Evolutionary conservation across 2,113 vertebrate species (phyloP), one percentile per base, ranked within the genome.

Genomic region (Zootoca vivipara): DNA sequence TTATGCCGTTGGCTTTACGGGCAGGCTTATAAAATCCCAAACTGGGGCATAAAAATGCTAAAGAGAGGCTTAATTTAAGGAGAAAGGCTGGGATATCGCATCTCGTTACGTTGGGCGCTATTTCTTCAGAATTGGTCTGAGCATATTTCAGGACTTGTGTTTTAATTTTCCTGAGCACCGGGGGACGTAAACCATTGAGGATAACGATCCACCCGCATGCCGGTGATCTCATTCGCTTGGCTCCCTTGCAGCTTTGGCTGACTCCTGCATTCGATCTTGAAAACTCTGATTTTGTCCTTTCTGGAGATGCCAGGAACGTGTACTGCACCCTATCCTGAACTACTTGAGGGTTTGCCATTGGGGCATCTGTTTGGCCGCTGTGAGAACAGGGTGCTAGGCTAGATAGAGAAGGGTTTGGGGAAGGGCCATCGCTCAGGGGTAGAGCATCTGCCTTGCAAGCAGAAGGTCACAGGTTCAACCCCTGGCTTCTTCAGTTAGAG

Each of bases 1-100:
- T 97, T 96, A 94, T 16, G 16, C 87, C 20, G 90, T 92, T 91
- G 69, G 82, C 82, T 95, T 96, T 96, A 93, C 91, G 88, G 92
- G 93, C 1, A 2, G 89, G 75, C 89, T 94, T 95, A 62, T 74
- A 93, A 94, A 96, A 95, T 42, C 24, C 58, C 83, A 92, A 92
- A 83, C 12, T 6, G 78, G 90, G 88, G 87, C 86, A 91, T 90
- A 91, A 93, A 92, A 91, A 92, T 40, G 83, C 83, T 92, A 52
- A 10, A 90, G 91, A 89, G 91, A 94, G 91, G 85, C 67, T 94
- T 94, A 94, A 95, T 94, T 95, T 93, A 92, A 90, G 46, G 93
- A 84, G 88, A 58, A 92, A 93, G 77, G 75, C 75, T 10, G 72
- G 90, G 91, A 90, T 88, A 85, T 90, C 89, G 82, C 70, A 81